Conservation (phyloP, 2,797 vertebrate genomes). For the Galagoides demidoff region DNA sequence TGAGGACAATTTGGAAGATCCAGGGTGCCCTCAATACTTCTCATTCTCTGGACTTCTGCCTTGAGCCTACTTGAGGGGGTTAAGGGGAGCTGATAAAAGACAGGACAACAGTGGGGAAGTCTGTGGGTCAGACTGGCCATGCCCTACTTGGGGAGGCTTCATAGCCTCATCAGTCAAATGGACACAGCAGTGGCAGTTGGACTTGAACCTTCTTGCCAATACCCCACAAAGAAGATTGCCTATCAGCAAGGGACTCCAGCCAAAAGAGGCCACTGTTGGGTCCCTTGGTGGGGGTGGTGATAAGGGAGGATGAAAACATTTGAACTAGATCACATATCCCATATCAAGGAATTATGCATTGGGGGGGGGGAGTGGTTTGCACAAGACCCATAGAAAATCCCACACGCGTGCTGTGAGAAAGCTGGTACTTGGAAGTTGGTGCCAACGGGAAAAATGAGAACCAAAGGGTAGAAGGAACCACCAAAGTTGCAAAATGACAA, state of each 20-base stretch:
- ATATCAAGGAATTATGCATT: neutral
- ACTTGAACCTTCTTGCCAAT: neutral
- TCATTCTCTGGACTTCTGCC: neutral
- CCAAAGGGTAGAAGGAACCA: neutral
- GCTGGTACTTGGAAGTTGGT: neutral
- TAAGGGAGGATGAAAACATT: neutral
- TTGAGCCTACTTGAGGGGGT: neutral
- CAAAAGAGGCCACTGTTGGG: neutral
- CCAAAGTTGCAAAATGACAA: neutral
- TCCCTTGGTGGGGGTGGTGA: too few relatives aligned
- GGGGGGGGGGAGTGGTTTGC: neutral
- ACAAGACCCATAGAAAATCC: neutral
- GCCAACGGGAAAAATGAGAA: neutral
- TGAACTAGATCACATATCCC: neutral
- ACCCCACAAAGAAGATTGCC: neutral
- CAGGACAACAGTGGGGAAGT: neutral
- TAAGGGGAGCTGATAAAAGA: too few relatives aligned
- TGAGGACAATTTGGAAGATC: neutral
- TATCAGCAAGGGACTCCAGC: neutral
- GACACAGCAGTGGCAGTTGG: neutral
- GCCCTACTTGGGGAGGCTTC: neutral
- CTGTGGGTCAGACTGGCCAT: neutral
- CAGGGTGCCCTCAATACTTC: neutral
- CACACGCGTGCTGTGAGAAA: fast-evolving
- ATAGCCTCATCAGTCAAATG: neutral